These are phyloP conservation scores for Gari tellinella DNA, from an alignment of 2,888 invertebrate genomes.

Conservation along the genomic window DNA sequence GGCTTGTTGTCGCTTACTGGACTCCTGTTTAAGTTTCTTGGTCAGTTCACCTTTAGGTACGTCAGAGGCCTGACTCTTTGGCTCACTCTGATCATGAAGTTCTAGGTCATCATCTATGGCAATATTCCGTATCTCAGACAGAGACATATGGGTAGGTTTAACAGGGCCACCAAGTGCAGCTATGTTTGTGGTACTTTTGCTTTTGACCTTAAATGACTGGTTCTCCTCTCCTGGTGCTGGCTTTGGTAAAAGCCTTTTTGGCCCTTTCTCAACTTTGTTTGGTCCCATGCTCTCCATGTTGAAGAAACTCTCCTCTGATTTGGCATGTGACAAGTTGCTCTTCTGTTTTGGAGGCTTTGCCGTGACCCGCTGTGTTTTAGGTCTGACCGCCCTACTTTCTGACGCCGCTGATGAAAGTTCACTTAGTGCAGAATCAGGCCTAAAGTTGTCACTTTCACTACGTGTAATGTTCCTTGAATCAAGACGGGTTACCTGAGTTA, in stretches of 20 bases:
- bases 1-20: slow-evolving; percentile 76
- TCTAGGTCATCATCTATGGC: slow-evolving; percentile 60
- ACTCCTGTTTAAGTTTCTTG: slow-evolving; percentile 75
- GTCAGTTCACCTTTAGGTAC: slow-evolving; percentile 72
- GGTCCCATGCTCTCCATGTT: slow-evolving; percentile 44
- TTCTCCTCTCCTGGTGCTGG: slow-evolving; percentile 62
- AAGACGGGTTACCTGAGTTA: slow-evolving; percentile 54
- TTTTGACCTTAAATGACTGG: slow-evolving; percentile 72
- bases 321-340: slow-evolving; percentile 64
- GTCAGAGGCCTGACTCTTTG: slow-evolving; percentile 62
- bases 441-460: slow-evolving; percentile 56
- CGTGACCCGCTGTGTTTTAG: slow-evolving; percentile 42
- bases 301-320: slow-evolving; percentile 76
- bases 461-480: slow-evolving; percentile 50
- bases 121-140: slow-evolving; percentile 68
- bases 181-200: slow-evolving; percentile 74
- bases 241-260: slow-evolving; percentile 74
- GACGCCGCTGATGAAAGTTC: slow-evolving; percentile 64
- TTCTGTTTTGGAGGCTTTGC: slow-evolving; percentile 42
- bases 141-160: slow-evolving; percentile 76
- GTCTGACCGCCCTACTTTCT: slow-evolving; percentile 49
- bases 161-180: slow-evolving; percentile 69
- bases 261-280: slow-evolving; percentile 64
- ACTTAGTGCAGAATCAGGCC: slow-evolving; percentile 69
- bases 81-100: slow-evolving; percentile 57